Conservation (phyloP, 2,113 vertebrate genomes). For the Psephotus haematonotus region DNA sequence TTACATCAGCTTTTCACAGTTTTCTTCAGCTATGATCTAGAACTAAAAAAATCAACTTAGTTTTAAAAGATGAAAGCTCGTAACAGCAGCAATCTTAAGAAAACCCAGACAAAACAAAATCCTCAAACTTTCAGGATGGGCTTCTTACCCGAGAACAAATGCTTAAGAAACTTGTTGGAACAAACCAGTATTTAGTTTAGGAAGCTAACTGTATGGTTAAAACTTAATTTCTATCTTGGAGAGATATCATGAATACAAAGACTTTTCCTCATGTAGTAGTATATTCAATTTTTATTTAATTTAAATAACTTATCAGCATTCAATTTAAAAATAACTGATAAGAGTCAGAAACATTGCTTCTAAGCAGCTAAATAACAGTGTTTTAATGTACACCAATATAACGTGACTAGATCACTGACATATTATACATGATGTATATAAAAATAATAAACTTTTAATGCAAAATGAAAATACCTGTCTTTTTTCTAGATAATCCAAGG, state of each 20-base stretch:
- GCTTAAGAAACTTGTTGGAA: neutral
- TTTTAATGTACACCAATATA: neutral
- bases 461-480: conserved; percentile 81
- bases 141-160: neutral
- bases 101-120: neutral
- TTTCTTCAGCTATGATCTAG: neutral
- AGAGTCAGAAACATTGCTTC: neutral
- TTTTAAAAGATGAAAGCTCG: neutral
- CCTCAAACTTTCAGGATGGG: neutral
- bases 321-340: neutral
- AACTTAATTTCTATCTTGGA: neutral
- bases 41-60: neutral
- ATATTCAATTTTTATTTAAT: neutral
- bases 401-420: neutral
- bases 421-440: neutral
- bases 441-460: neutral
- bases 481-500: conserved; percentile 90
- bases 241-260: neutral
- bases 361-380: neutral
- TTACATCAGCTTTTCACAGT: neutral
- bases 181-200: neutral
- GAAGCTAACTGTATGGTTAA: neutral
- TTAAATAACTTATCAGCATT: neutral
- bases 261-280: neutral
- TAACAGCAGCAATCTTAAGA: neutral